phyloP scores from a whole-genome alignment of 2,113 vertebrate species.

The Pycnonotus jocosus region DNA sequence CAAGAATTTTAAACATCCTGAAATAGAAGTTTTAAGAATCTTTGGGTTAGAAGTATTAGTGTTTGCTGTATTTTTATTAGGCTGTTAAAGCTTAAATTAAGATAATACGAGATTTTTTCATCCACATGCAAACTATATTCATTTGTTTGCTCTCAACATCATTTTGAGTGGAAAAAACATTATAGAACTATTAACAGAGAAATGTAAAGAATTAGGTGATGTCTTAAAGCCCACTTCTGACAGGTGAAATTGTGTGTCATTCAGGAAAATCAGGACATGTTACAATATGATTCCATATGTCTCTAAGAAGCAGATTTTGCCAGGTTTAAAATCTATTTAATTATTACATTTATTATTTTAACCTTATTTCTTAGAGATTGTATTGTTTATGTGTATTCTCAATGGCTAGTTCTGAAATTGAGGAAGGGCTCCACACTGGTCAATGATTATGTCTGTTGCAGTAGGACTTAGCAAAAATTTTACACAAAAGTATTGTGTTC shows the following conservation, averaged over 20 bases:
- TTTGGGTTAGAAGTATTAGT: neutral
- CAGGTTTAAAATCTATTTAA: neutral
- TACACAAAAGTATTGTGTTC: neutral
- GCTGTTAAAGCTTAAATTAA: neutral
- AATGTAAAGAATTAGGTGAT: neutral
- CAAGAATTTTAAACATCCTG: neutral
- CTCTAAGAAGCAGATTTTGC: neutral
- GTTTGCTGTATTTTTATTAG: neutral
- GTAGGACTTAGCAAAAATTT: neutral
- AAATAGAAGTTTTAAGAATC: neutral
- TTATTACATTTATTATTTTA: neutral
- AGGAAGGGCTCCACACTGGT: neutral
- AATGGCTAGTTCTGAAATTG: neutral
- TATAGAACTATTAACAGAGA: neutral
- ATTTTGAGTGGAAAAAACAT: neutral
- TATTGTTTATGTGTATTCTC: neutral
- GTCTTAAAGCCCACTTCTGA: neutral
- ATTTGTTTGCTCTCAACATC: fast-evolving
- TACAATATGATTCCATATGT: neutral
- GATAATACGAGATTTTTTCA: neutral
- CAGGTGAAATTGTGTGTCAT: neutral
- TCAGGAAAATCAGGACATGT: neutral
- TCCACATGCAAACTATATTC: neutral
- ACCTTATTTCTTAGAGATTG: neutral
- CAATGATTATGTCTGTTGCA: neutral